Percentiles rank a stretch among this genome's conserved stretches.
These are phyloP conservation scores for Drosophila erecta DNA, from an alignment of 1,140 invertebrate species.

Conservation along the genomic window DNA sequence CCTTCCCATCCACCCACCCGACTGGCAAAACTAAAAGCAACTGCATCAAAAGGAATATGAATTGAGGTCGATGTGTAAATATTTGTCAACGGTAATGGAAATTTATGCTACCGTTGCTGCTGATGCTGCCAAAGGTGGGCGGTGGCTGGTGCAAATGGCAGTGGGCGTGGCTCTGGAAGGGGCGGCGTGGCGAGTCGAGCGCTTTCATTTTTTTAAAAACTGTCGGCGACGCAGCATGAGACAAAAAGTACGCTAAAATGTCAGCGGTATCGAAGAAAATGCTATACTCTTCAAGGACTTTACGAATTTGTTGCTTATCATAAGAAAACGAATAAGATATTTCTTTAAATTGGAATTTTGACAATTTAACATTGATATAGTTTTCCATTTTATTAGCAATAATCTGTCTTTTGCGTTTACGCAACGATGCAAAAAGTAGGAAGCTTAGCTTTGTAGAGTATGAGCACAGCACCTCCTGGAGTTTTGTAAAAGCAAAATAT, in stretches of 20 bases:
- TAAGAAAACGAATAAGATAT: background rate
- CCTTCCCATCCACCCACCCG: background rate
- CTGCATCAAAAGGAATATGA: conserved; percentile 83
- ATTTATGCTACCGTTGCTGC: conserved; percentile 72
- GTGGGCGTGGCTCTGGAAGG: conserved; percentile 34
- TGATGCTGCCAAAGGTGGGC: conserved; percentile 15
- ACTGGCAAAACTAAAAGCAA: conserved; percentile 75
- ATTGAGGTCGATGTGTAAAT: conserved; percentile 83
- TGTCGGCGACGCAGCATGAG: conserved; percentile 30
- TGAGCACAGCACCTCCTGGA: conserved; percentile 4
- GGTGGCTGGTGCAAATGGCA: conserved; percentile 18
- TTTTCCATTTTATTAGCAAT: no score
- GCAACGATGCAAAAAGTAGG: no score
- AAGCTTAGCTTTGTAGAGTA: background rate
- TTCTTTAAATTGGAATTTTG: background rate
- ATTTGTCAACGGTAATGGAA: conserved; percentile 83
- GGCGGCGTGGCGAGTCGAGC: conserved; percentile 14
- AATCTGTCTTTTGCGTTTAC: no score
- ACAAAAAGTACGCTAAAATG: conserved; percentile 8
- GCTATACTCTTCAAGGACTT: background rate
- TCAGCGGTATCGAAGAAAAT: background rate
- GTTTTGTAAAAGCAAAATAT: conserved; percentile 1
- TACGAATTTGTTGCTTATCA: background rate
- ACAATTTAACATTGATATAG: no score
- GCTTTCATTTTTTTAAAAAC: conserved; percentile 52